Conservation (phyloP, 2,888 invertebrate genomes). For the Pammene fasciana region DNA sequence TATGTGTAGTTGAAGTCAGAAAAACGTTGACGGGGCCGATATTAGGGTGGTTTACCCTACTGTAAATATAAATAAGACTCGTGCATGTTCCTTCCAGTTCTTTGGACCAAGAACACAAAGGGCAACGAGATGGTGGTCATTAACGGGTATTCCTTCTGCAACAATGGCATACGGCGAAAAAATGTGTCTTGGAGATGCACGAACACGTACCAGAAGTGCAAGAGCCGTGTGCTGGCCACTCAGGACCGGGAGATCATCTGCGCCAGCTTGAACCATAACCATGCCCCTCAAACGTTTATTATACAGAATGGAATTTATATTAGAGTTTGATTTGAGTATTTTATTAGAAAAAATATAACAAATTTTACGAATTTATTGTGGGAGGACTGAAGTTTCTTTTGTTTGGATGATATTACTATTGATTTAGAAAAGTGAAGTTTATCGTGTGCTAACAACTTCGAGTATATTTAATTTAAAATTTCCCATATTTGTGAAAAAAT, state of each 20-base stretch:
- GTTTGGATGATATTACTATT: too few relatives aligned
- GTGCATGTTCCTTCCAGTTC: background rate
- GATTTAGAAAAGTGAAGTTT: too few relatives aligned
- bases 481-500: too few relatives aligned
- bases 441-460: too few relatives aligned
- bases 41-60: too few relatives aligned
- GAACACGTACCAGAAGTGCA: background rate
- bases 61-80: too few relatives aligned
- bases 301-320: conserved; percentile 38
- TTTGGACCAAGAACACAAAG: conserved; percentile 10
- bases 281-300: conserved; percentile 43
- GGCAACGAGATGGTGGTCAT: conserved; percentile 4
- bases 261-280: conserved; percentile 41
- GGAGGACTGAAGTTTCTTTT: too few relatives aligned
- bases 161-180: background rate
- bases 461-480: too few relatives aligned
- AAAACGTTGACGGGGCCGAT: too few relatives aligned
- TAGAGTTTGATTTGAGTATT: conserved; percentile 5
- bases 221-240: conserved; percentile 13
- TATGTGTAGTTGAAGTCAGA: too few relatives aligned
- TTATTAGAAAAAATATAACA: background rate
- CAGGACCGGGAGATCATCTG: conserved; percentile 33
- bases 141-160: conserved; percentile 5
- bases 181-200: background rate
- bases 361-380: too few relatives aligned